Conservation (phyloP, 2,113 vertebrate species). For the Proteles cristata region DNA sequence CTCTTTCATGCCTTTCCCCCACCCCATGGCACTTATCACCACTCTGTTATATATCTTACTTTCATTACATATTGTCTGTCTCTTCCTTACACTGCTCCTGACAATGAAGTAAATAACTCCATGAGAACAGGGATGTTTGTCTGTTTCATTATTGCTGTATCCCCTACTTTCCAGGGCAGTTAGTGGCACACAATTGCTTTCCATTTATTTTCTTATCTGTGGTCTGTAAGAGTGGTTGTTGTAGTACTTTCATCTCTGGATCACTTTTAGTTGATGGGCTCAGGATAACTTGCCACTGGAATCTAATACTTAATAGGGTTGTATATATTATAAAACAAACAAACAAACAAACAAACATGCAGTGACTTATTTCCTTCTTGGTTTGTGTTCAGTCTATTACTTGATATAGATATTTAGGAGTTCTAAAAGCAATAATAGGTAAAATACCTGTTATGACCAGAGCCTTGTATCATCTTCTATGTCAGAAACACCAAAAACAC, state of each 20-base stretch:
- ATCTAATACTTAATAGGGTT: background rate
- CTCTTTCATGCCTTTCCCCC: background rate
- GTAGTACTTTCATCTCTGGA: background rate
- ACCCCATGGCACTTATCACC: background rate
- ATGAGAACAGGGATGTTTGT: background rate
- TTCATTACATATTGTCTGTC: background rate
- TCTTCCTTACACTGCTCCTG: background rate
- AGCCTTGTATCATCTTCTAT: background rate
- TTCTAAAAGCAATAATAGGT: background rate
- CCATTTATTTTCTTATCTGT: background rate
- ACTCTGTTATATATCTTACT: background rate
- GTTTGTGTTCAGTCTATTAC: background rate
- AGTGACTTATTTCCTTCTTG: background rate
- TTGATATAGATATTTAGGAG: background rate
- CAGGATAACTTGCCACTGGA: background rate
- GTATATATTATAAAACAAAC: background rate
- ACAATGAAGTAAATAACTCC: background rate
- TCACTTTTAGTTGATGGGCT: background rate
- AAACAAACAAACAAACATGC: background rate
- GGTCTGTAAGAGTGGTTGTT: background rate
- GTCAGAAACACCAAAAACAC: background rate
- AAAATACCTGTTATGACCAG: background rate
- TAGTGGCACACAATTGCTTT: background rate
- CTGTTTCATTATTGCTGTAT: background rate
- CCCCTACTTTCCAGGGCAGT: background rate